Conservation (phyloP, 1,140 invertebrate genomes). For the Macrotrachela quadricornifera region DNA sequence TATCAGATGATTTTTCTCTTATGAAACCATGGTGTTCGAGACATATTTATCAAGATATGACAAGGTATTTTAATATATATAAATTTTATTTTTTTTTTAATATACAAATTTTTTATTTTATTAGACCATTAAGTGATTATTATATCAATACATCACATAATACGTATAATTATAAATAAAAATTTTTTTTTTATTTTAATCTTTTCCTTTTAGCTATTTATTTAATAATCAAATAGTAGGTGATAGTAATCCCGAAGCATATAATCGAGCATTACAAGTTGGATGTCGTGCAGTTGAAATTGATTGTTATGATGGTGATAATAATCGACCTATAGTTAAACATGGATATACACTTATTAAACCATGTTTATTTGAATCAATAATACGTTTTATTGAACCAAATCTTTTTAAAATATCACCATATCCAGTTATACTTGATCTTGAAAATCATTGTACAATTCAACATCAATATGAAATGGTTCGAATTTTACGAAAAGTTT, state of each 20-base stretch:
- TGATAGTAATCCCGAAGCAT: conserved; percentile 71
- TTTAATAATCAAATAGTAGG: conserved; percentile 79
- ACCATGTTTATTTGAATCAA: conserved; percentile 63
- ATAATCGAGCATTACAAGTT: conserved; percentile 49
- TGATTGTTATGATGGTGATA: conserved; percentile 75
- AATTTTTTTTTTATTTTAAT: no score
- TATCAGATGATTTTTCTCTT: no score
- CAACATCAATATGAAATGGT: conserved; percentile 81
- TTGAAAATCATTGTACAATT: conserved; percentile 85
- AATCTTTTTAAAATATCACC: conserved; percentile 69
- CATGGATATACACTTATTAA: conserved; percentile 77
- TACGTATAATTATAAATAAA: conserved; percentile 77
- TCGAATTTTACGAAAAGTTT: conserved; percentile 59
- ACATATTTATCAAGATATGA: no score
- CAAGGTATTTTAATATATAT: no score
- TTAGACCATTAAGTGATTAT: conserved; percentile 59
- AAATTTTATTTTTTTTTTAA: no score
- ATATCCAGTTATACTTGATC: conserved; percentile 75
- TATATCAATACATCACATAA: conserved; percentile 89
- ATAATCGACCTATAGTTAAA: conserved; percentile 65
- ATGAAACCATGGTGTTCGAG: no score
- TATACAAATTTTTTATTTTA: no score
- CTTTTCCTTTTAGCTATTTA: conserved; percentile 45
- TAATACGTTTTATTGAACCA: conserved; percentile 71
- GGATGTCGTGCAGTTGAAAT: conserved; percentile 57